Conservation (phyloP, 2,888 invertebrate genomes). For the Drosophila acutilabella region DNA sequence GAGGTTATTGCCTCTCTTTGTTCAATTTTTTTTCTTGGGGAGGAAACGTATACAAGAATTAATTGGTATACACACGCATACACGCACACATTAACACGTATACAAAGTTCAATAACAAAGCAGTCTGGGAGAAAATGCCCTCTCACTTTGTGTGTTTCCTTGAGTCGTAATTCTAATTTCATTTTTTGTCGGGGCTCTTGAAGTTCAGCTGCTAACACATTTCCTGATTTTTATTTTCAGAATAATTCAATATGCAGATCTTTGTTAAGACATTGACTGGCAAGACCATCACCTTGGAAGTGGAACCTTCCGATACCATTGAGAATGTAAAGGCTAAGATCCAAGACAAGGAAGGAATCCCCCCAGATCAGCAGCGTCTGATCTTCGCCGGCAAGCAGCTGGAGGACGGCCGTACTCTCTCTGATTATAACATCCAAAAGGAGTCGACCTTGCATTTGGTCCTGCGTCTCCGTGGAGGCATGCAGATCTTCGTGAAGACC, state of each 20-base stretch:
- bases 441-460: conserved; percentile 87
- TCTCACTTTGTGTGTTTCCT: neutral
- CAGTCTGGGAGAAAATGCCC: conserved; percentile 1
- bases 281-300: conserved; percentile 70
- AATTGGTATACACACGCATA: neutral
- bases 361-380: conserved; percentile 80
- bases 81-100: neutral
- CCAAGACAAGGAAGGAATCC: conserved; percentile 79
- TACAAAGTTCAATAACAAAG: conserved; percentile 25
- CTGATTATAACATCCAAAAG: conserved; percentile 86
- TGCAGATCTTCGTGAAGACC: conserved; percentile 85
- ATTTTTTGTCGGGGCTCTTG: neutral
- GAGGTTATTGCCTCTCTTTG: conserved; percentile 36
- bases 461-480: conserved; percentile 95
- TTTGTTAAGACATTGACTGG: conserved; percentile 79
- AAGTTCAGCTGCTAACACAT: conserved; percentile 11
- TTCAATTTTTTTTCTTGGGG: conserved; percentile 6
- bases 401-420: conserved; percentile 94
- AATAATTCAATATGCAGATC: conserved; percentile 75
- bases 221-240: conserved; percentile 40
- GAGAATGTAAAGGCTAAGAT: conserved; percentile 80
- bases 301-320: conserved; percentile 68
- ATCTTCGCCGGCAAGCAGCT: conserved; percentile 79
- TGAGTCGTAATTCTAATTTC: neutral
- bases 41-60: conserved; percentile 2